These are phyloP conservation scores for Corticium candelabrum DNA, from an alignment of 37 sponge, comb jelly and placozoan species.

Conservation along the genomic window DNA sequence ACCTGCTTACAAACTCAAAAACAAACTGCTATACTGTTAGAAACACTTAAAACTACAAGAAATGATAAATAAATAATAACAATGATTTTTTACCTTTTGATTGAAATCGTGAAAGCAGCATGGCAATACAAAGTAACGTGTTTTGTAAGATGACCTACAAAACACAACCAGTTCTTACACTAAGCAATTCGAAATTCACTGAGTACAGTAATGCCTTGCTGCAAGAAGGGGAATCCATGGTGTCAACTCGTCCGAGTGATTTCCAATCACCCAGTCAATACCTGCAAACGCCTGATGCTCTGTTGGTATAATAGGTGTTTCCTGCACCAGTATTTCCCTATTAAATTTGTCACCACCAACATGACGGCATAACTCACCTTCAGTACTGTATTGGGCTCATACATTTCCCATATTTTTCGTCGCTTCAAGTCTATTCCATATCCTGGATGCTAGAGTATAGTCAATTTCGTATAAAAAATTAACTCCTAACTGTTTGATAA, in stretches of 20 bases:
- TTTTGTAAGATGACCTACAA: constrained; percentile 60
- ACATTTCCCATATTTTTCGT: constrained; percentile 80
- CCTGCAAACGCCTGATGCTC: constrained; percentile 47
- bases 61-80: constrained; percentile 9
- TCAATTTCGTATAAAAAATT: neutral
- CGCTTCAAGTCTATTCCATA: constrained; percentile 82
- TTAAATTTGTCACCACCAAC: neutral
- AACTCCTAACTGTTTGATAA: neutral
- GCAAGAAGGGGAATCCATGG: constrained; percentile 97
- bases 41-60: neutral
- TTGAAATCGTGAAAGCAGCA: constrained; percentile 94
- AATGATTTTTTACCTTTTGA: constrained; percentile 53
- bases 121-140: constrained; percentile 80
- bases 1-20: no score
- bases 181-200: no score
- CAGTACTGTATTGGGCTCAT: constrained; percentile 27
- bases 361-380: constrained; percentile 46
- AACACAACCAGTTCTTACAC: neutral
- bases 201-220: constrained; percentile 28
- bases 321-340: constrained; percentile 24
- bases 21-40: neutral
- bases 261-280: constrained; percentile 92
- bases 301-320: constrained; percentile 60
- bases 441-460: constrained; percentile 59
- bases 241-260: constrained; percentile 98